Evolutionary conservation across 2,888 invertebrate species (phyloP), one percentile per base, ranked within the genome.

Genomic region (Frankliniella intonsa): DNA sequence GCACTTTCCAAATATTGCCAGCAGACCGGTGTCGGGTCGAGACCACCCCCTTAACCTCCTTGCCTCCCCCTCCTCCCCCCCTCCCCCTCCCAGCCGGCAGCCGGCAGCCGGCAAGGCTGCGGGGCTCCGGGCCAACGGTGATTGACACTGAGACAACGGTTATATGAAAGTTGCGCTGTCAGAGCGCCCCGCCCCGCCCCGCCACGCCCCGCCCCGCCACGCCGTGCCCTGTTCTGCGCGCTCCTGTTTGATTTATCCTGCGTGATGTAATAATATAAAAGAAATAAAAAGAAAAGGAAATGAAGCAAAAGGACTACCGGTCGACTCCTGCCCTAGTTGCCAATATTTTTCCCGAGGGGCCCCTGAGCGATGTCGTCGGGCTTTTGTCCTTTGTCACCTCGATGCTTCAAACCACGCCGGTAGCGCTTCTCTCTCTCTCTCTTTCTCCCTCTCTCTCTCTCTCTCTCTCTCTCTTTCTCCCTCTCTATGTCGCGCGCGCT

Each of bases 141-240:
- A 76, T 76, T 76, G 69, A 76, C 69, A 76, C 69, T 76, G 69
- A 76, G 69, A 76, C 69, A 76, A 76, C 22, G 22, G 25, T 22
- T 76, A 10, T 10, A 25, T 8, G 25, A 25, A 76, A 76, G 69
- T 62, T 62, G 38, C 38, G 38, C 38, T 38, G 38, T 38, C 38
- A 38, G 38, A 38, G 38, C 17, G 62, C 17, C 62, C 17, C 14
- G 62, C 12, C 62, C 5, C n/a, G 62, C 17, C 62, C 8, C 62
- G 8, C 62, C 14, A 8, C 14, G 55, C 55, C 12, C 1, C 55
- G 62, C 62, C 19, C 12, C 62, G 62, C 14, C 62, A 55, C 62
- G 62, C 62, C 62, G 19, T 62, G n/a, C 62, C 11, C 62, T 62
- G 62, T 8, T 17, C 17, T 55, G 55, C 55, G 55, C 17, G 55